phyloP scores from a whole-genome alignment of 92 coral and sea anemone genomes.

The Bergia puertoricense region DNA sequence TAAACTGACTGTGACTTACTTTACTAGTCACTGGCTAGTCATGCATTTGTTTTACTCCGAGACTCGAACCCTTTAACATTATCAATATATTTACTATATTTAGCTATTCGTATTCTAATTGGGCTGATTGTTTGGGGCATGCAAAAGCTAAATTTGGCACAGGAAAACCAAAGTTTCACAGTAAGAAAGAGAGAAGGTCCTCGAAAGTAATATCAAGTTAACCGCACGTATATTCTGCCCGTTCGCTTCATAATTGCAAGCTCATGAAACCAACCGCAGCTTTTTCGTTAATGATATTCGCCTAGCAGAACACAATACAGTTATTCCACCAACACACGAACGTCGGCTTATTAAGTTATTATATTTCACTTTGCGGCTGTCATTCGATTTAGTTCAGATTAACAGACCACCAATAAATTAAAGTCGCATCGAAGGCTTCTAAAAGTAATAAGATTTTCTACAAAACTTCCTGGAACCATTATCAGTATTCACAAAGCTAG shows the following conservation, averaged over 20 bases:
- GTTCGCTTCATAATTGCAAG: not conserved
- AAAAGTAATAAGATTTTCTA: too few relatives aligned
- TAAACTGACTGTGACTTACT: too few relatives aligned
- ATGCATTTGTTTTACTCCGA: too few relatives aligned
- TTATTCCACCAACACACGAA: not conserved
- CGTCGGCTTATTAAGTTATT: not conserved
- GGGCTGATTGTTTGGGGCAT: not conserved
- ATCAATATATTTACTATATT: not conserved
- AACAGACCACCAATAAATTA: too few relatives aligned
- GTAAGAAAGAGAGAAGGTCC: not conserved
- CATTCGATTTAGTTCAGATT: not conserved
- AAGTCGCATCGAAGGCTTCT: too few relatives aligned
- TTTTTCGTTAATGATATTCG: slow-evolving; percentile 2
- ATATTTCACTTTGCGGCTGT: not conserved
- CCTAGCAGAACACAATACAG: not conserved
- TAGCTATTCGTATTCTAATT: not conserved
- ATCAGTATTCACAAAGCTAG: too few relatives aligned
- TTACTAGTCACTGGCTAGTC: not conserved
- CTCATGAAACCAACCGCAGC: not conserved
- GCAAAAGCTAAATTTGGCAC: not conserved
- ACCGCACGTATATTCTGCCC: not conserved
- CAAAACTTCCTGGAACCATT: too few relatives aligned
- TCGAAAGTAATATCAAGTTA: not conserved
- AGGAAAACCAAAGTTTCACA: not conserved
- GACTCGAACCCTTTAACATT: not conserved